These are phyloP conservation scores for Drosophila kepulauana DNA, from an alignment of 1,140 invertebrate species.

Conservation along the genomic window DNA sequence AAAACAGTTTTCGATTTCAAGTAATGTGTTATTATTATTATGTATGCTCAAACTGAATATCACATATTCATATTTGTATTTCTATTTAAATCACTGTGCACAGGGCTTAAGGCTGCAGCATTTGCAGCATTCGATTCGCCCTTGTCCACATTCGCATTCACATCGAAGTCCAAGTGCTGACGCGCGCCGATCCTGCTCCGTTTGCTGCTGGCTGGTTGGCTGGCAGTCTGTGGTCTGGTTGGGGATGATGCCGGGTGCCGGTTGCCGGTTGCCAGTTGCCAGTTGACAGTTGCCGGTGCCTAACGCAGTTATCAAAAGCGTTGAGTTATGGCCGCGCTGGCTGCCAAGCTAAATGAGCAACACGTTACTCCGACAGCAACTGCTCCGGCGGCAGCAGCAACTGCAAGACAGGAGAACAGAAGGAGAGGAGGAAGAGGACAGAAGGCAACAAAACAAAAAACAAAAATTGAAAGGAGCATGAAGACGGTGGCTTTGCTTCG, in stretches of 20 bases:
- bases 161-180: slow-evolving; percentile 59
- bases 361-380: slow-evolving; percentile 50
- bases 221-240: neutral
- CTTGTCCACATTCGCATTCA: slow-evolving; percentile 4
- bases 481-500: slow-evolving; percentile 19
- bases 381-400: neutral
- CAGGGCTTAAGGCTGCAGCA: neutral
- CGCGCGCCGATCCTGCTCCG: slow-evolving; percentile 68
- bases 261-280: slow-evolving; percentile 9
- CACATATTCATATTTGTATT: too few relatives aligned
- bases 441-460: neutral
- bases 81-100: slow-evolving; percentile 18
- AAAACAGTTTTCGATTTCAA: too few relatives aligned
- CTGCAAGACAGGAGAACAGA: neutral
- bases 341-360: slow-evolving; percentile 79
- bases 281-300: slow-evolving; percentile 32
- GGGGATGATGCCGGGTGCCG: slow-evolving; percentile 4
- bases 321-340: slow-evolving; percentile 77
- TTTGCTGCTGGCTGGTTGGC: too few relatives aligned
- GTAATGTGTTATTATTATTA: too few relatives aligned
- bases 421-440: too few relatives aligned
- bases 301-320: slow-evolving; percentile 82
- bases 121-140: slow-evolving; percentile 23
- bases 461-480: neutral
- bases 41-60: too few relatives aligned